These are phyloP conservation scores for Timema podura DNA, from an alignment of 2,888 invertebrate species.

Conservation along the genomic window DNA sequence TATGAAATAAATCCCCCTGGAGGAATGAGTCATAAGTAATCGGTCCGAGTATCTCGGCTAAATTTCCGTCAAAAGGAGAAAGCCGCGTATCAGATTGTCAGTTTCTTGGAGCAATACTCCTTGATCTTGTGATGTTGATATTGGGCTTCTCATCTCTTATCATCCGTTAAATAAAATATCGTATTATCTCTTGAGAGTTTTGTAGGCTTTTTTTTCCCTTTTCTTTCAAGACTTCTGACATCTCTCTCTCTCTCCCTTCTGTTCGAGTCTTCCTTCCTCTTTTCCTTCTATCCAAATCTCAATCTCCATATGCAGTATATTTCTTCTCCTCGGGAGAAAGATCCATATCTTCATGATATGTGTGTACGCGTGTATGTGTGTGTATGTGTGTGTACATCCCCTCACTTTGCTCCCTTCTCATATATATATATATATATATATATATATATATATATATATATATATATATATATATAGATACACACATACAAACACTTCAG, in stretches of 20 bases:
- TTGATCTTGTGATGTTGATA: slow-evolving; percentile 5
- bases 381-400: too few species aligned
- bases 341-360: too few species aligned
- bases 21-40: too few species aligned
- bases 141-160: neutral
- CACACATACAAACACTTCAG: slow-evolving; percentile 13
- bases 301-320: slow-evolving; percentile 11
- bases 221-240: slow-evolving; percentile 1
- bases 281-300: slow-evolving; percentile 13
- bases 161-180: slow-evolving; percentile 16
- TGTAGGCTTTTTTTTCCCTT: neutral
- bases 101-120: too few species aligned
- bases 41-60: too few species aligned
- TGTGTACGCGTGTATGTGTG: too few species aligned
- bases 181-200: slow-evolving; percentile 1
- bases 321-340: too few species aligned
- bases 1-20: too few species aligned
- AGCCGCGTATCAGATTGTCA: too few species aligned
- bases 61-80: too few species aligned
- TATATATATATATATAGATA: too few species aligned
- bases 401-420: neutral
- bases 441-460: neutral
- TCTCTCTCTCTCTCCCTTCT: neutral
- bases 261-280: neutral
- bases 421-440: too few species aligned